phyloP scores from a whole-genome alignment of 2,113 vertebrate genomes.

The Orycteropus afer region DNA sequence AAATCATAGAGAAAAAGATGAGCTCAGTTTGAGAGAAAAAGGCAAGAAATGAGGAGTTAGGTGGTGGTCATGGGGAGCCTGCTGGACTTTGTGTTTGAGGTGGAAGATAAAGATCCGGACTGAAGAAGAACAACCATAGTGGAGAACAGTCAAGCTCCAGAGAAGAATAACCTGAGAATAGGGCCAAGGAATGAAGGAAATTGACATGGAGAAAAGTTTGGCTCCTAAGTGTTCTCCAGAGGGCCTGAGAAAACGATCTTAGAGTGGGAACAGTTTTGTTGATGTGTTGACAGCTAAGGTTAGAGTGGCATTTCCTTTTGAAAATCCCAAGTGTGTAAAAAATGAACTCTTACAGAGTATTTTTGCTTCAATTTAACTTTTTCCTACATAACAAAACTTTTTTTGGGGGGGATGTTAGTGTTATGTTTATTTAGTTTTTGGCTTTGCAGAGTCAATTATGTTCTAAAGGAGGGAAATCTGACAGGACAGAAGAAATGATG shows the following conservation, averaged over 20 bases:
- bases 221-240: slow-evolving; percentile 59
- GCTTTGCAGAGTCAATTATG: background rate
- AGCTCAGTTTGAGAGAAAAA: background rate
- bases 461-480: slow-evolving; percentile 1
- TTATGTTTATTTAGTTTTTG: background rate
- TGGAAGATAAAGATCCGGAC: background rate
- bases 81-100: background rate
- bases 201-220: slow-evolving; percentile 9
- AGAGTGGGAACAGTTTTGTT: slow-evolving; percentile 72
- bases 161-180: background rate
- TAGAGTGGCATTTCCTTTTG: slow-evolving; percentile 72
- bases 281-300: slow-evolving; percentile 79
- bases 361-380: slow-evolving; percentile 62
- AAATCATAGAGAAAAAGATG: background rate
- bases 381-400: slow-evolving; percentile 23
- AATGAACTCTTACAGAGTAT: slow-evolving; percentile 67
- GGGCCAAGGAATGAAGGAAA: background rate
- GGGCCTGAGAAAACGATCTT: slow-evolving; percentile 62
- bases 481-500: slow-evolving; percentile 26
- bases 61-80: background rate
- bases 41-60: background rate
- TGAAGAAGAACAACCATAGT: background rate
- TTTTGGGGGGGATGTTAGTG: background rate
- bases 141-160: background rate
- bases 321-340: slow-evolving; percentile 64